A percentile compares a stretch with the other conserved stretches of the same genome.
phyloP scores from a whole-genome alignment of 2,888 invertebrate genomes.

The Harmothoe impar region DNA sequence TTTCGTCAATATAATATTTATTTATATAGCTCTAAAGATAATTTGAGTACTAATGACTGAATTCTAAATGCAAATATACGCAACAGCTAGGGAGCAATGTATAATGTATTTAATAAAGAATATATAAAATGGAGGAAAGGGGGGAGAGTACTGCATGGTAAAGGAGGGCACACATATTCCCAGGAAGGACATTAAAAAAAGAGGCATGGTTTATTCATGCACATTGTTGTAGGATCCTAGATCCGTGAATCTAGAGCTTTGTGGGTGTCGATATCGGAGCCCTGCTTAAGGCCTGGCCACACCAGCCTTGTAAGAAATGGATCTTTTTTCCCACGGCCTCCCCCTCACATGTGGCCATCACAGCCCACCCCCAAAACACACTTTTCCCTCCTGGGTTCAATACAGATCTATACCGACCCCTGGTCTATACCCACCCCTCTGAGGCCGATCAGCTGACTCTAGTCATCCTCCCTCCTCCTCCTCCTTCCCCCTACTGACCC shows the following conservation, averaged over 20 bases:
- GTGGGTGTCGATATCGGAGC: not conserved
- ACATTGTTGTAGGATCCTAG: not conserved
- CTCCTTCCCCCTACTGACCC: constrained; percentile 29
- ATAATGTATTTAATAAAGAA: no score
- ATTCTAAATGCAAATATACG: no score
- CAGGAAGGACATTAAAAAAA: no score
- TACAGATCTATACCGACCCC: not conserved
- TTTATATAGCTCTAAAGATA: no score
- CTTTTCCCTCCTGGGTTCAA: not conserved
- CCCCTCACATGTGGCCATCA: not conserved
- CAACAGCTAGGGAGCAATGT: no score
- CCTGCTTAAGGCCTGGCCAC: no score
- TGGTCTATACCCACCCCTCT: not conserved
- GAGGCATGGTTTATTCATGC: not conserved
- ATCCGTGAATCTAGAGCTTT: not conserved
- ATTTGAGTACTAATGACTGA: no score
- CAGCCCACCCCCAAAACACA: not conserved
- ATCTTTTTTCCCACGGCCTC: not conserved
- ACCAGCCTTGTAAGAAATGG: no score
- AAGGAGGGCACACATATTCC: no score
- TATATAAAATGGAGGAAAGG: no score
- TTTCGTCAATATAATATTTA: no score
- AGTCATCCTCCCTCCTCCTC: not conserved
- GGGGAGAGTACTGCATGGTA: no score
- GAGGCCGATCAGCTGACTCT: constrained; percentile 16